phyloP scores from a whole-genome alignment of 2,113 vertebrate species.

The Delphinus delphis region DNA sequence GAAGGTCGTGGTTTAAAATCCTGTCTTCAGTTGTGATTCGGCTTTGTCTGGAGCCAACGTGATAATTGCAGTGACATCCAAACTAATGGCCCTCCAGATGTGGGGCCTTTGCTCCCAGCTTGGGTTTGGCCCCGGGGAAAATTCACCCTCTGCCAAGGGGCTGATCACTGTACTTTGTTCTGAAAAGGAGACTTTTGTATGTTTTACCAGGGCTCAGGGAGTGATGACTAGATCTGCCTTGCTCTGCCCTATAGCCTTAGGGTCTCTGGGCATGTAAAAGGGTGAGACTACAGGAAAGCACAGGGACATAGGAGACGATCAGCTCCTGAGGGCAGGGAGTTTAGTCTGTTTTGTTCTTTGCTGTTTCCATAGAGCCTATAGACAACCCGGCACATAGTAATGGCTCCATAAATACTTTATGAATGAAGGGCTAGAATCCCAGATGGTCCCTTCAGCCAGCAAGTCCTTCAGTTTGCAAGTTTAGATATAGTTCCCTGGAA shows the following conservation, averaged over 20 bases:
- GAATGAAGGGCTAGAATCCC: neutral
- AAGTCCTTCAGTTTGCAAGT: constrained; percentile 25
- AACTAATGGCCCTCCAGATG: constrained; percentile 83
- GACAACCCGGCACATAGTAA: neutral
- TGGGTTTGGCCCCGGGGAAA: constrained; percentile 77
- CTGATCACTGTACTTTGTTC: constrained; percentile 6
- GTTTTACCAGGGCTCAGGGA: neutral
- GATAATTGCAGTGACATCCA: constrained; percentile 83
- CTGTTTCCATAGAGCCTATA: neutral
- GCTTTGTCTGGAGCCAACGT: constrained; percentile 83
- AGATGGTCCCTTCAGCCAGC: neutral
- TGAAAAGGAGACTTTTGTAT: neutral
- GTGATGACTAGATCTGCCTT: neutral
- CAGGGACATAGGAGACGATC: neutral
- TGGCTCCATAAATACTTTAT: neutral
- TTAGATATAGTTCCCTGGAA: constrained; percentile 7
- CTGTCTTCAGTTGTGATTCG: constrained; percentile 81
- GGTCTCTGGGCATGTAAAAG: neutral
- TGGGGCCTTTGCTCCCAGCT: constrained; percentile 76
- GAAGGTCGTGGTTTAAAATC: constrained; percentile 85
- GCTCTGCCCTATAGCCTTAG: neutral
- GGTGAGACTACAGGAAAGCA: neutral
- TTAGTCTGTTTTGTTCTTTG: constrained; percentile 28
- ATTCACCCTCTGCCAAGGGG: constrained; percentile 55
- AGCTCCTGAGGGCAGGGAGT: neutral